Evolutionary conservation across 37 sponge, comb jelly and placozoan species (phyloP), one percentile per base, ranked within the genome.

Genomic region (Halichondria panicea): DNA sequence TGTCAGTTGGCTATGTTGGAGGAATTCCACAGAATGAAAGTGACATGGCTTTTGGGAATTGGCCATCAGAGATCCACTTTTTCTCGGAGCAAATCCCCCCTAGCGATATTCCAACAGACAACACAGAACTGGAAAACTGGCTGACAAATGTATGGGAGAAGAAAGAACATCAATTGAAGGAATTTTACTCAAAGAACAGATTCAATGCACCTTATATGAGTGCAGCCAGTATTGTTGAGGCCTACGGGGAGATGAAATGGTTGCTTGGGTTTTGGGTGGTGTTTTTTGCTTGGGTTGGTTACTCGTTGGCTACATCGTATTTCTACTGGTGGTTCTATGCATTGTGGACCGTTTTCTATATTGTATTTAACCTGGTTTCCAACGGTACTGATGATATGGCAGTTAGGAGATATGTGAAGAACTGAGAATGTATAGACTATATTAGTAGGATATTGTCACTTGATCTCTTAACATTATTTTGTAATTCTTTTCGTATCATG

Each of bases 1-100:
- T 91, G 46, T 57, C 87, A 35, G 62, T 91, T 5, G 91, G 74
- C 1, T 91, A 91, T 35, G 58, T 68, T 22, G 84, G 84, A 12
- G 81, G 81, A 9, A 86, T 91, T 32, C 77, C 91, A 64, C 87
- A 91, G 52, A 84, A 84, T 66, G 91, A 91, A 55, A 66, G 74
- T 0, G 87, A 91, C 54, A 58, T 91, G 28, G 42, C 64, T 0
- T n/a, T 9, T 30, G 92, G 92, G 31, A 60, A 69, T 31, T 84
- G 80, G 84, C 92, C 92, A 43, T 61, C 31, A 0, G 92, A 92
- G 59, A 77, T 92, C 24, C 92, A 92, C 67, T 87, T 88, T 32
- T 60, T 60, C 43, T 50, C 79, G 2, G 55, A 70, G 55, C 55
- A 64, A 22, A 22, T 72, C 15, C 54, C 80, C 55, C 58, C 53